phyloP scores from a whole-genome alignment of 2,797 vertebrate genomes.

The Capromys pilorides region DNA sequence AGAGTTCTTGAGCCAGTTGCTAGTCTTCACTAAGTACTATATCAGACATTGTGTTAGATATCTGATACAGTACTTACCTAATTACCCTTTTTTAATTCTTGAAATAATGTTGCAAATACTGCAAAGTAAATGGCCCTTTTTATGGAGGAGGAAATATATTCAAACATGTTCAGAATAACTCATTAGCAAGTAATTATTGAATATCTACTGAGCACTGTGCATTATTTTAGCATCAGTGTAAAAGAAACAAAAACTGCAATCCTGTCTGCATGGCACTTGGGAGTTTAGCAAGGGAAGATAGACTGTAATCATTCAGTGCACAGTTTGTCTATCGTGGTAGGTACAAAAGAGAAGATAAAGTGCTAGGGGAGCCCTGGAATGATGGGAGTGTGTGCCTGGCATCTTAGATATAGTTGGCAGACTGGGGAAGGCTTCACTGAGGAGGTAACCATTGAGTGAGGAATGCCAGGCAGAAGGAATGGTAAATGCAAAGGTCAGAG shows the following conservation, averaged over 20 bases:
- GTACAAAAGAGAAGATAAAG: not conserved
- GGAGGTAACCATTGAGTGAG: not conserved
- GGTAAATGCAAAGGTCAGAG: not conserved
- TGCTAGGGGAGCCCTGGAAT: not conserved
- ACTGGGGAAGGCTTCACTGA: not conserved
- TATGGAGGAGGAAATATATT: not conserved
- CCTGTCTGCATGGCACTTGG: not conserved
- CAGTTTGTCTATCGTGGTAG: not conserved
- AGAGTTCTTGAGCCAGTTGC: not conserved
- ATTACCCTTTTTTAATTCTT: not conserved
- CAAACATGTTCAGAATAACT: conserved; percentile 8
- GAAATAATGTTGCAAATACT: not conserved
- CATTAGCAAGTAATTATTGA: conserved; percentile 17
- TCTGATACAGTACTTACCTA: too few species aligned
- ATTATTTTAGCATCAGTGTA: not conserved
- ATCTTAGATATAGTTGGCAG: not conserved
- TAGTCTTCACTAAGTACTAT: conserved; percentile 27
- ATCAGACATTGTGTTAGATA: not conserved
- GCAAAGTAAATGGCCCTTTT: conserved; percentile 1
- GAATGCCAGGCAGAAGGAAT: not conserved
- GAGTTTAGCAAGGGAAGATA: conserved; percentile 1
- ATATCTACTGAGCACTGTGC: not conserved
- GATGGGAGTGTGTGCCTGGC: not conserved
- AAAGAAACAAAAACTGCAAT: not conserved
- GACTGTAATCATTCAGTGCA: not conserved